Evolutionary conservation across 2,113 vertebrate genomes (phyloP).

Genomic region (Aviceda subcristata): DNA sequence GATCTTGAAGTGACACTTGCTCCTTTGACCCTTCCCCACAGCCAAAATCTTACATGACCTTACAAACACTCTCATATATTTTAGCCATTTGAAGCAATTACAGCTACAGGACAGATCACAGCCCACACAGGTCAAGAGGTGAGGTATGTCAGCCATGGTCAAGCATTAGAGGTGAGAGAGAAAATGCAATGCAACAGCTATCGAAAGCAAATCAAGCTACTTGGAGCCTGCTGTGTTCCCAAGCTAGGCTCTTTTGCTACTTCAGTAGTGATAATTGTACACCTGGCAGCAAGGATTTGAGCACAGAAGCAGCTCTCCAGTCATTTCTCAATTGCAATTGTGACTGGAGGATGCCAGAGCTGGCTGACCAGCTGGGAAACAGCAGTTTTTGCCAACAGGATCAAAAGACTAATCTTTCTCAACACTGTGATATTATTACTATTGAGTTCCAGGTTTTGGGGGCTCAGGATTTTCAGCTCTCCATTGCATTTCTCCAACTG

Average conservation of each 20-base stretch:
- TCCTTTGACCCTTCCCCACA: neutral
- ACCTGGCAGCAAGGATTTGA: neutral
- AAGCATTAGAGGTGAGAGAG: neutral
- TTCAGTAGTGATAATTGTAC: neutral
- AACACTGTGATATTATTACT: neutral
- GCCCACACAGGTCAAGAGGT: neutral
- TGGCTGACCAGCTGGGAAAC: conserved; percentile 27
- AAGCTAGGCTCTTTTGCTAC: neutral
- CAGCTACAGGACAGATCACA: neutral
- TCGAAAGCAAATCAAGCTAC: neutral
- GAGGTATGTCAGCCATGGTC: neutral
- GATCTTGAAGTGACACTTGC: neutral
- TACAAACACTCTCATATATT: neutral
- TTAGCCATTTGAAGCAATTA: neutral
- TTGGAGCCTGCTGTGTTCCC: neutral
- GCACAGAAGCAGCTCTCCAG: conserved; percentile 8
- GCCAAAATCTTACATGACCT: neutral
- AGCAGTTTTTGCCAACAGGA: neutral
- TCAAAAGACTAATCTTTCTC: conserved; percentile 25
- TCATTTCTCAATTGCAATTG: neutral
- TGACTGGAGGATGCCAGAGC: neutral
- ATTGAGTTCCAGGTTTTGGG: neutral
- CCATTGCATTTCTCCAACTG: neutral
- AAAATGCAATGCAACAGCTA: neutral
- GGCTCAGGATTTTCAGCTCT: neutral